Evolutionary conservation across 2,888 invertebrate genomes (phyloP), one percentile per base, ranked within the genome.

Genomic region (Tuta absoluta): DNA sequence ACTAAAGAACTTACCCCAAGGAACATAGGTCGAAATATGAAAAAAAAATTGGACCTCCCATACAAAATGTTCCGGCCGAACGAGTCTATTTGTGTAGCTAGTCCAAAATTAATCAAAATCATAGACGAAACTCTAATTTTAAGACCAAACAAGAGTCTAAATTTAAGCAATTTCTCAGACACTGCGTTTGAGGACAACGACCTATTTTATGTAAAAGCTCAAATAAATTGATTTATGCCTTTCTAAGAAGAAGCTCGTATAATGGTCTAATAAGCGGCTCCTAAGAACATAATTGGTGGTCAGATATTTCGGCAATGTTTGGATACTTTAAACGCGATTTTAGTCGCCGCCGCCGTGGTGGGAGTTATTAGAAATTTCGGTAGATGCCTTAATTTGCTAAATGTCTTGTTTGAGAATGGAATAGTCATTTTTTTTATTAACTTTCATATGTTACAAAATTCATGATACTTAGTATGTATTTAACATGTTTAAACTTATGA

Each of bases 261-360:
- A 61, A 5, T 33, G 49, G 2, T 24, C 56, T 56, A 56, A 61
- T 48, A 33, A 61, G 61, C 61, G 58, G 58, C 38, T 21, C 38
- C 38, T 58, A 17, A 38, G 21, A 58, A 38, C 38, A 8, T 58
- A 24, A 58, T 61, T 61, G 48, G 24, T 61, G n/a, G 24, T 58
- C 19, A 17, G 33, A n/a, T n/a, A 17, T 56, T 56, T 56, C 28
- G 56, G 56, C 33, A 24, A 17, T 56, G 33, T 56, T 56, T 56
- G n/a, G 33, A 51, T 51, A 51, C 19, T 21, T 21, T 17, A n/a
- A n/a, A n/a, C n/a, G 69, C 69, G 66, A 68, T 69, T 70, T 74
- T 70, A 77, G 80, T 79, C 75, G 69, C 58, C 33, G 28, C 66
- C 28, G 17, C n/a, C n/a, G n/a, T n/a, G n/a, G 17, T 51, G 11